Conservation (phyloP, 2,888 invertebrate genomes). For the Aphrophora alni region DNA sequence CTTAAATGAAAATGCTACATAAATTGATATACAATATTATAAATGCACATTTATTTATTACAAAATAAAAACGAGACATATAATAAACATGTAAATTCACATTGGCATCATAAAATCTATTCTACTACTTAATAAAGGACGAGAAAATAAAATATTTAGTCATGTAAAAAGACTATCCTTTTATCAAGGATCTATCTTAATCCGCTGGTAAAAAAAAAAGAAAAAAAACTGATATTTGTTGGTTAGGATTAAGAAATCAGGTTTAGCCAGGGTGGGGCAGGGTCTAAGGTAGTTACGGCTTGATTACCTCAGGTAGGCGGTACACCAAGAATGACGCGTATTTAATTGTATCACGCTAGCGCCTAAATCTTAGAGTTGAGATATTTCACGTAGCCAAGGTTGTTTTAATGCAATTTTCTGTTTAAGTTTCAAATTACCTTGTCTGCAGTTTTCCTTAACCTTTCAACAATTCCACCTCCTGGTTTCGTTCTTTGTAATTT, state of each 20-base stretch:
- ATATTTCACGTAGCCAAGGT: neutral
- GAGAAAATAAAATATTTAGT: too few relatives aligned
- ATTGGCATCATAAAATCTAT: too few relatives aligned
- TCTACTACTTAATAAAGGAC: too few relatives aligned
- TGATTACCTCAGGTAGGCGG: neutral
- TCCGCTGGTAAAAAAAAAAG: neutral
- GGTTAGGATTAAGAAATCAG: neutral
- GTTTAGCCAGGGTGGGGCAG: neutral
- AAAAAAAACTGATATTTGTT: neutral
- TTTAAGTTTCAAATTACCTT: neutral
- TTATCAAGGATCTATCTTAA: slow-evolving; percentile 7
- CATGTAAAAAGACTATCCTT: neutral
- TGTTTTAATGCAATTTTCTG: neutral
- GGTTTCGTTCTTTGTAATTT: neutral
- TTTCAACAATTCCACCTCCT: neutral
- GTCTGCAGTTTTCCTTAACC: neutral
- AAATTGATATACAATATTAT: too few relatives aligned
- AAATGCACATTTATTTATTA: too few relatives aligned
- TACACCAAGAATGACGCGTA: neutral
- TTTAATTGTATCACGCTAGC: neutral
- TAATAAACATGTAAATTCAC: too few relatives aligned
- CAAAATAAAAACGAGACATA: too few relatives aligned
- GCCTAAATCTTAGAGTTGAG: neutral
- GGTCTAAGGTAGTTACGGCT: neutral
- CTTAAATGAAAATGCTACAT: too few relatives aligned